These are phyloP conservation scores for Ptychadena robeensis DNA, from an alignment of 2,797 vertebrate species.

Conservation along the genomic window DNA sequence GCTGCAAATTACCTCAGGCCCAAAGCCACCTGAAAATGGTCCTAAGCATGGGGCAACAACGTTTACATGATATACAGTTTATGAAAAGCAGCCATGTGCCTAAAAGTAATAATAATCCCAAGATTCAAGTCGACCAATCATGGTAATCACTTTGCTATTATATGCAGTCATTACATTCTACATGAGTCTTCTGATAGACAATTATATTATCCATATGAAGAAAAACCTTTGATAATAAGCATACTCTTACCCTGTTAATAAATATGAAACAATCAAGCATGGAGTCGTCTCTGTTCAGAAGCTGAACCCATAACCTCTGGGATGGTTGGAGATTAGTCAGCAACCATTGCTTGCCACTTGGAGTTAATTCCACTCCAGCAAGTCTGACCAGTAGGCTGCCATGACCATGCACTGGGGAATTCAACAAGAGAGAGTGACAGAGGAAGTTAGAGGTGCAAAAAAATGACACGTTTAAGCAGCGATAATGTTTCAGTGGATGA, in stretches of 20 bases:
- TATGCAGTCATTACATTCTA: background rate
- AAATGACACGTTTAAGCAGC: background rate
- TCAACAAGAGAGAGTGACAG: background rate
- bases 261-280: constrained; percentile 84
- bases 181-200: background rate
- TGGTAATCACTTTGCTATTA: no score
- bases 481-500: background rate
- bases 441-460: background rate
- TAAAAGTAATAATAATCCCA: no score
- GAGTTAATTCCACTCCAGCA: constrained; percentile 88
- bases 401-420: constrained; percentile 70
- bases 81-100: no score
- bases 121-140: no score
- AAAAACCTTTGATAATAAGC: background rate
- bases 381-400: constrained; percentile 80
- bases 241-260: constrained; percentile 72
- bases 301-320: constrained; percentile 86
- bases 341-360: constrained; percentile 80
- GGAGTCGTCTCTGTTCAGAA: constrained; percentile 82
- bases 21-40: no score
- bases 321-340: constrained; percentile 75
- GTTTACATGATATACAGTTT: no score
- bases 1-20: no score
- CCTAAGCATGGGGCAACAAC: no score
- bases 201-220: background rate